Evolutionary conservation across 2,113 vertebrate genomes (phyloP).

Genomic region (Microcebus murinus): DNA sequence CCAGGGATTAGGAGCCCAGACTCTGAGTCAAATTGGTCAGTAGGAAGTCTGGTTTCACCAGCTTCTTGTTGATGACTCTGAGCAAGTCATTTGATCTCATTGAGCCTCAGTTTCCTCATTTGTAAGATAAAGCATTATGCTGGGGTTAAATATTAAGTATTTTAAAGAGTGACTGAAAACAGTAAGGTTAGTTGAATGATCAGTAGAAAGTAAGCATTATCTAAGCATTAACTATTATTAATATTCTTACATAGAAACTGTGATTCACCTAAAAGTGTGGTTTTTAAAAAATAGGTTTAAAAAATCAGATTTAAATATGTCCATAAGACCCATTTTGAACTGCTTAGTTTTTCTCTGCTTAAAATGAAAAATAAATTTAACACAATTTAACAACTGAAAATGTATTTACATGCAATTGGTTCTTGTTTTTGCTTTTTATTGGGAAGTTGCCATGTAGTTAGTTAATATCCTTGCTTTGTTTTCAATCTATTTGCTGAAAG

Average conservation of each 20-base stretch:
- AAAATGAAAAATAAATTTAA: slow-evolving; percentile 29
- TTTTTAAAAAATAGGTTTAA: slow-evolving; percentile 12
- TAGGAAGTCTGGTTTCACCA: neutral
- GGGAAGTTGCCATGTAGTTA: neutral
- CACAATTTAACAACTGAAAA: neutral
- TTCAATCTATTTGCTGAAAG: neutral
- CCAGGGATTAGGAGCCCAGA: neutral
- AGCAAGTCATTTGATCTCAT: neutral
- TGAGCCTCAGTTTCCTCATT: neutral
- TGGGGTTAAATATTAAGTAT: neutral
- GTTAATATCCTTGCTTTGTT: neutral
- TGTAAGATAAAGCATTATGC: neutral
- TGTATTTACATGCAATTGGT: neutral
- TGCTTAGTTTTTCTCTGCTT: neutral
- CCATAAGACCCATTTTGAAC: neutral
- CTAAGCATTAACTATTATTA: neutral
- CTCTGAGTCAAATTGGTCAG: neutral
- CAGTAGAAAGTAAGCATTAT: neutral
- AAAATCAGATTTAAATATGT: neutral
- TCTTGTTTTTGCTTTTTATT: neutral
- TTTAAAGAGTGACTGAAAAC: neutral
- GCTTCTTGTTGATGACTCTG: neutral
- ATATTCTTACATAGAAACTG: neutral
- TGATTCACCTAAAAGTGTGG: neutral
- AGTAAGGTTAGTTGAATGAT: neutral